These are phyloP conservation scores for Hemicordylus capensis DNA, from an alignment of 2,113 vertebrate genomes.

Conservation along the genomic window DNA sequence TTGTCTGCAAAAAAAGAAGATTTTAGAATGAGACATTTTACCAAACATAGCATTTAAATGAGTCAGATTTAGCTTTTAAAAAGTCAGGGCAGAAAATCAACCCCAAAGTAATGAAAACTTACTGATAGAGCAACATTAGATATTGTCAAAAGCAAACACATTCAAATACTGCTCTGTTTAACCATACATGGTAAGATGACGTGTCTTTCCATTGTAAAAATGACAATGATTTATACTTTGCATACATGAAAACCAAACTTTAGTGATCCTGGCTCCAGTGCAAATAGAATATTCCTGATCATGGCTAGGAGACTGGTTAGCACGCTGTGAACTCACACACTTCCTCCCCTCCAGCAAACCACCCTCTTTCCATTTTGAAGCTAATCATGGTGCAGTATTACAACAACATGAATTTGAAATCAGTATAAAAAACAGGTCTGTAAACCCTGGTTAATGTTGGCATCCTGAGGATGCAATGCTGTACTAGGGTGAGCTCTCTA, in stretches of 20 bases:
- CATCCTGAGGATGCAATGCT: not conserved
- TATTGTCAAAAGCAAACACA: not conserved
- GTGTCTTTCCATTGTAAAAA: slow-evolving; percentile 7
- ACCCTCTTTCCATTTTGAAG: not conserved
- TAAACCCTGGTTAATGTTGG: not conserved
- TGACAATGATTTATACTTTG: not conserved
- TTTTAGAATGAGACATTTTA: slow-evolving; percentile 1
- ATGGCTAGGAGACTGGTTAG: not conserved
- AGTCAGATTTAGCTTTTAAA: not conserved
- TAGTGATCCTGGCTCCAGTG: not conserved
- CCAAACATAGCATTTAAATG: not conserved
- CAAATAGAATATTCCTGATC: not conserved
- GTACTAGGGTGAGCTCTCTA: not conserved
- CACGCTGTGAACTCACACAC: not conserved
- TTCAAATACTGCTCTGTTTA: slow-evolving; percentile 24
- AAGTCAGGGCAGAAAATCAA: not conserved
- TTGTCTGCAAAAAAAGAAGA: slow-evolving; percentile 71
- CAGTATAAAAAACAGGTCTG: not conserved
- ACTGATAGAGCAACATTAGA: not conserved
- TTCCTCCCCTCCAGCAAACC: not conserved
- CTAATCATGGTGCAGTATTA: not conserved
- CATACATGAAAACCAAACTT: not conserved
- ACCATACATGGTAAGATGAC: not conserved
- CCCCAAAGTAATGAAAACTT: not conserved
- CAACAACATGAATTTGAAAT: not conserved